A percentile compares a stretch with the other conserved stretches of the same genome.
phyloP scores from a whole-genome alignment of 2,888 invertebrate species.

The Electrophaes corylata region DNA sequence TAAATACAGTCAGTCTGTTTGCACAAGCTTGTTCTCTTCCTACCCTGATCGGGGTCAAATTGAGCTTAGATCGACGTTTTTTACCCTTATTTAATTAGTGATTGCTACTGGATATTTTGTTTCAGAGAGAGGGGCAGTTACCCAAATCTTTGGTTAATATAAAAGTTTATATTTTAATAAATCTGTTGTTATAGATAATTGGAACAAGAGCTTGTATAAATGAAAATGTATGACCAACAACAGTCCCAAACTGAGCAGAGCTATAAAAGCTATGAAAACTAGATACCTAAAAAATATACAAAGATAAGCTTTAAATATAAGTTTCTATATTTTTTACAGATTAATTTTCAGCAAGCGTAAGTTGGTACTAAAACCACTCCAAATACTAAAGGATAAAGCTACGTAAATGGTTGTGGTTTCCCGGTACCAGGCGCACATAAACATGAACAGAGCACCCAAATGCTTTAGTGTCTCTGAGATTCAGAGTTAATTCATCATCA shows the following conservation, averaged over 20 bases:
- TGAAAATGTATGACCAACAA: no score
- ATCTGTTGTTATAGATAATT: no score
- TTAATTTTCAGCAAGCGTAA: neutral
- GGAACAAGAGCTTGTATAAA: no score
- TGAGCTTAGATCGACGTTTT: slow-evolving; percentile 6
- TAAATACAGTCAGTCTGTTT: slow-evolving; percentile 22
- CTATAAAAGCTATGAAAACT: no score
- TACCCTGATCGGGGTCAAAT: slow-evolving; percentile 14
- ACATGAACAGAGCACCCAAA: slow-evolving; percentile 13
- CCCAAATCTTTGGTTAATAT: no score
- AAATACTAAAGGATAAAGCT: neutral
- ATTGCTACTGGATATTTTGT: neutral
- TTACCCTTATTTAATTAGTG: neutral
- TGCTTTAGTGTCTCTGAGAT: slow-evolving; percentile 20
- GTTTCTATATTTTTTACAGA: no score
- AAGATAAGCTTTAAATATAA: no score
- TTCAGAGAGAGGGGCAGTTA: neutral
- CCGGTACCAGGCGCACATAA: slow-evolving; percentile 13
- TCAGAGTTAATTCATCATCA: slow-evolving; percentile 34
- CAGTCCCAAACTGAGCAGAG: no score
- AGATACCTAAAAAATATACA: no score
- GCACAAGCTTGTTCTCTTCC: slow-evolving; percentile 14
- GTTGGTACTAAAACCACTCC: neutral
- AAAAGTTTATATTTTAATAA: no score
- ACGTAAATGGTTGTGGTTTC: neutral